Conservation (phyloP, 2,797 vertebrate species). For the Nasua narica region DNA sequence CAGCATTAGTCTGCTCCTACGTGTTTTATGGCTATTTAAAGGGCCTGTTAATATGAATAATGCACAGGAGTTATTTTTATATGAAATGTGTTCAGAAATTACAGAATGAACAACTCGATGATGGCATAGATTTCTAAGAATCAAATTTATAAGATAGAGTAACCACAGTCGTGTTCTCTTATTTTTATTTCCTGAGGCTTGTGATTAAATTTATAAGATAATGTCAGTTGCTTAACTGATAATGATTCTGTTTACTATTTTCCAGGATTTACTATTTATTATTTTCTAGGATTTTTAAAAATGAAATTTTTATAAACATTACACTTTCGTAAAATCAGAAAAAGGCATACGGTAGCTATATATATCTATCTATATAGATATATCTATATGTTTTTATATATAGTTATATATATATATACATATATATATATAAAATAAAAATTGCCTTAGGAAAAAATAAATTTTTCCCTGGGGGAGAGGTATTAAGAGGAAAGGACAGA, state of each 20-base stretch:
- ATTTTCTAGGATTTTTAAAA: not conserved
- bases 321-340: not conserved
- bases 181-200: slow-evolving; percentile 1
- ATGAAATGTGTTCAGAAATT: slow-evolving; percentile 54
- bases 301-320: not conserved
- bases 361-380: not conserved
- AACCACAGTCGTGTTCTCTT: not conserved
- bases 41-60: slow-evolving; percentile 68
- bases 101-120: not conserved
- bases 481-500: not conserved
- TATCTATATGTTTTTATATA: not conserved
- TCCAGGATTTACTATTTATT: not conserved
- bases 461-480: not conserved
- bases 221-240: not conserved
- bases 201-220: not conserved
- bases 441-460: not conserved
- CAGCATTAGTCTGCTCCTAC: slow-evolving; percentile 43
- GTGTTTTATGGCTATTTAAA: slow-evolving; percentile 60
- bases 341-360: not conserved
- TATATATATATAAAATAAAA: not conserved
- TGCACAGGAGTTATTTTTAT: slow-evolving; percentile 65
- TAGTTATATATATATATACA: not conserved
- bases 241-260: not conserved
- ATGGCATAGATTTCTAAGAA: slow-evolving; percentile 6
- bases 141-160: not conserved